Percentiles rank a stretch among this genome's conserved stretches.
These are phyloP conservation scores for Sapayoa aenigma DNA, from an alignment of 2,113 vertebrate species.

Conservation along the genomic window DNA sequence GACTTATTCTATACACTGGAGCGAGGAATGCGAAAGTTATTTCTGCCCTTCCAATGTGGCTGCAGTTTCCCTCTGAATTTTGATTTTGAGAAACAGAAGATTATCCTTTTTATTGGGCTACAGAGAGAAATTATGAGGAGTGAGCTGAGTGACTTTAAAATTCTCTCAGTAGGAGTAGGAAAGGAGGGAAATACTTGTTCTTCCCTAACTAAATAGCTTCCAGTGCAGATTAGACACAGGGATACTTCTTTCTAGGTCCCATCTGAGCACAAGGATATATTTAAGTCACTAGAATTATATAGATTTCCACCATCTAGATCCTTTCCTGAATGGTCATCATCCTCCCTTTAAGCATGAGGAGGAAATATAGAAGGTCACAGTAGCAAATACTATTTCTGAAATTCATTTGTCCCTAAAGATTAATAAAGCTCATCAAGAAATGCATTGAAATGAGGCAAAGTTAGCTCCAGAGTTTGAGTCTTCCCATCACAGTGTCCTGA, in stretches of 20 bases:
- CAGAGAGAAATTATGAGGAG: conserved; percentile 28
- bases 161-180: neutral
- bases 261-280: neutral
- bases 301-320: neutral
- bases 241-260: neutral
- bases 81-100: neutral
- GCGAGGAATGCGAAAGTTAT: neutral
- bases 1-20: neutral
- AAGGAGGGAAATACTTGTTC: neutral
- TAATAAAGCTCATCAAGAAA: conserved; percentile 29
- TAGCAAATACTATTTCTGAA: neutral
- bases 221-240: neutral
- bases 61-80: neutral
- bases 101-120: conserved; percentile 22
- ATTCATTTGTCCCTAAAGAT: conserved; percentile 7
- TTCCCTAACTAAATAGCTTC: neutral
- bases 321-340: neutral
- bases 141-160: conserved; percentile 19
- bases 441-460: neutral
- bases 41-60: neutral
- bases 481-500: conserved; percentile 17
- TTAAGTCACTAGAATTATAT: neutral
- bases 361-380: neutral
- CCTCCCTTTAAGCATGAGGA: neutral
- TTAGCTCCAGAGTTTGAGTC: neutral